Base-by-base conservation (phyloP, 2,797 vertebrate genomes). In the Melanotaenia pygmaea region DNA sequence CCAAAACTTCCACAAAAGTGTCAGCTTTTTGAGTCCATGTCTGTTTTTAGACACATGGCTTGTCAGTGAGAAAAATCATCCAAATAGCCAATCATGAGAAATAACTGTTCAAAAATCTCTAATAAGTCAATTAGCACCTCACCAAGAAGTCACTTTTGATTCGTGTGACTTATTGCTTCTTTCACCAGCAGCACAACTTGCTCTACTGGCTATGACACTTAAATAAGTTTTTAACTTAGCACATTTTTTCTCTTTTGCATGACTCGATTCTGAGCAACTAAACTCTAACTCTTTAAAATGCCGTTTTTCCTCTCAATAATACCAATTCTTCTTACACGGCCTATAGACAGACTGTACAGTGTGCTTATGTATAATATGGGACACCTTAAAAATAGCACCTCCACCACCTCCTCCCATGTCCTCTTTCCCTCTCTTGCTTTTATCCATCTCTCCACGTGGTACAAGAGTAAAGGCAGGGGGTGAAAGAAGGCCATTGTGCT, bases 381-480 rank as follows among this genome's bases (percentile, higher is more conserved):
- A 92, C 91, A 93, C 88, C 91, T 93, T 92, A 90, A 93, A 91
- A 89, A 93, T 88, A 79, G 61, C 84, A 86, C 87, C 82, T 75
- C 67, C 82, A 59, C 61, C 64, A 10, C 57, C 62, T 57, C 38
- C 71, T 57, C 64, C 84, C 73, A 76, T 67, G 75, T 67, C 51
- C 75, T 59, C 62, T 74, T 64, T 78, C 43, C 9, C 61, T 45
- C 64, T 80, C 71, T 54, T 80, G 89, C 88, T 89, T 93, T 92
- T 91, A 95, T 94, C 91, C 94, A 89, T 92, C 86, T 89, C 92
- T 93, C 93, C 93, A 94, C 93, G 93, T 95, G 93, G 93, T 95
- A 93, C 94, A 94, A 93, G 92, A 93, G 92, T 91, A 83, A 89
- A 93, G 91, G 92, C 91, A 86, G 89, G 89, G 92, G 93, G 92